Base-by-base conservation (phyloP, 2,888 invertebrate species). In the Tricholauxania praeusta region DNA sequence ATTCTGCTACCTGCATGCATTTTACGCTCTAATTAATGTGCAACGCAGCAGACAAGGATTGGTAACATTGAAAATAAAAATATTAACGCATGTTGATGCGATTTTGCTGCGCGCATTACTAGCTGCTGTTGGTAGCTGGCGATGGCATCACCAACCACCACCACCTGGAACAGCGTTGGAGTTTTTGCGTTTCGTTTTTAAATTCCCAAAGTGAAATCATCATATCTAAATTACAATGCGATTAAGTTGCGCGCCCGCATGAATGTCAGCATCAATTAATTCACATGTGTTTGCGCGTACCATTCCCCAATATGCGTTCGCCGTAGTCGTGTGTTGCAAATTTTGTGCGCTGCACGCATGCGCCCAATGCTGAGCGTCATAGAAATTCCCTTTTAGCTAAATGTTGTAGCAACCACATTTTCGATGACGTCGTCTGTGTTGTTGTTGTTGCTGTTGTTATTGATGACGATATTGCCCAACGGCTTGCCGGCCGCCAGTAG, bases 241-340 rank as follows among this genome's bases (percentile, higher is more conserved):
- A 71, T 74, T 74, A 74, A 74, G 69, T 68, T 71, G 67, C 71
- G 39, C 39, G 53, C 62, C 60, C 66, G 55, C 71, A 69, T 64
- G 71, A 74, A 74, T 74, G 74, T 72, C 74, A 70, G 39, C 65
- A 72, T 74, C 66, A 72, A 74, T 74, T 74, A 71, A 68, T 70
- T 70, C 70, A 55, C 53, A 52, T 52, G 70, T 60, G 39, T 60
- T 60, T n/a, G 19, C 19, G 19, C 19, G 28, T 15, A 28, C 22
- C 57, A 28, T 15, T 28, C 57, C 22, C 57, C 22, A 22, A 15
- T 28, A 57, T 57, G 6, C 57, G 12, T 57, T 17, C 22, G 57
- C 12, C 1, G 39, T 57, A 12, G 28, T 28, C n/a, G 57, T 12
- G 3, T 12, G 22, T 28, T 22, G 10, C 19, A 1, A 28, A 14